Evolutionary conservation across 2,797 vertebrate genomes (phyloP), one percentile per base, ranked within the genome.

Genomic region (Chaetophractus vellerosus): DNA sequence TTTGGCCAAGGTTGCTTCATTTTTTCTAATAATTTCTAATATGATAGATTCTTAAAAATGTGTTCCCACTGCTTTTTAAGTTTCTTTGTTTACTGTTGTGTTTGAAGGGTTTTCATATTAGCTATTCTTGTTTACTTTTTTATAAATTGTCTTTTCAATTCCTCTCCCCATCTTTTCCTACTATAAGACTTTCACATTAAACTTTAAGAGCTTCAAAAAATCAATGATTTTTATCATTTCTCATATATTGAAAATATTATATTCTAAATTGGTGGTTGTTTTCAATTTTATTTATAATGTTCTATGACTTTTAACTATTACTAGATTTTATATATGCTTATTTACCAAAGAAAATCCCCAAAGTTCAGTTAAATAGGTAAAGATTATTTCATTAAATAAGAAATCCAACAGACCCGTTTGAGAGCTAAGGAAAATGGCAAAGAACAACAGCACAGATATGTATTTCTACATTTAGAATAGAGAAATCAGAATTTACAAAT

Each of bases 351-450:
- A 15, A 91, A 74, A 63, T 86, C 24, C 50, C 2, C 2, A 19
- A 33, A 64, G 28, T 87, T 90, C 78, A 82, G 72, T 48, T 63
- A 69, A 79, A 9, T 69, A 63, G 10, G 7, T 36, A 41, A 91
- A 48, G 72, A 87, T n/a, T 36, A n/a, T 82, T 85, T 86, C 7
- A 86, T 95, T 26, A 48, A 61, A 48, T 72, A 68, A 79, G 48
- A 87, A 88, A 79, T 41, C 2, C 31, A 79, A 8, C 11, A 93
- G 5, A 89, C n/a, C 7, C 7, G 41, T 66, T 28, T 33, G n/a
- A 33, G 2, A 82, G 12, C 14, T 57, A 50, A 41, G 41, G 2
- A 72, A 90, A 57, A 52, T 21, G 11, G 5, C 2, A 61, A 8
- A 66, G 21, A 52, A 6, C 26, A 61, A 59, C 31, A 76, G 55